Conservation (phyloP, 2,113 vertebrate species). For the Poicephalus gulielmi region DNA sequence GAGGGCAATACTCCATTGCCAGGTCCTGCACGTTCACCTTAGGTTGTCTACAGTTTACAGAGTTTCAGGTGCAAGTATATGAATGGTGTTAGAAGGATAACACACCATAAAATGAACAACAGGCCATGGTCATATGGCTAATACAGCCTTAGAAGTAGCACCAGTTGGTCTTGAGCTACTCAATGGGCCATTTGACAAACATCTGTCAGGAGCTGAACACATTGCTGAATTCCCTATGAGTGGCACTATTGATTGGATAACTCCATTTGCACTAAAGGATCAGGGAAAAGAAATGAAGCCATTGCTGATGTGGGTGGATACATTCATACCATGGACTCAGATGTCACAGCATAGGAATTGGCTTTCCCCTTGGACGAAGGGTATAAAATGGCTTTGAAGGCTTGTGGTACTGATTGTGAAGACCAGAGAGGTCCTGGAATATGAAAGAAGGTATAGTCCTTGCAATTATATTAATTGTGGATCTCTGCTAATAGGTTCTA, state of each 20-base stretch:
- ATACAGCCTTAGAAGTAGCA: background rate
- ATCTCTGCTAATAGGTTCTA: background rate
- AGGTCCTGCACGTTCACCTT: background rate
- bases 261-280: background rate
- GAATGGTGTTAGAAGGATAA: background rate
- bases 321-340: background rate
- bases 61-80: background rate
- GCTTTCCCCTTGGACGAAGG: background rate
- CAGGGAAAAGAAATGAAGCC: background rate
- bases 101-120: background rate
- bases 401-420: background rate
- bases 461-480: background rate
- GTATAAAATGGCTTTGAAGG: background rate
- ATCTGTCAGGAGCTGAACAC: background rate
- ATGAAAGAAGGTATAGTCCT: background rate
- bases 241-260: background rate
- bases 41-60: rapidly evolving
- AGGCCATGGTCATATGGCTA: background rate
- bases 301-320: background rate
- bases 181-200: background rate
- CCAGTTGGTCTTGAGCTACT: background rate
- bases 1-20: background rate
- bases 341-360: background rate
- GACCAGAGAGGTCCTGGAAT: background rate
- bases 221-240: background rate